Evolutionary conservation across 2,113 vertebrate genomes (phyloP).

Genomic region (Larimichthys crocea): DNA sequence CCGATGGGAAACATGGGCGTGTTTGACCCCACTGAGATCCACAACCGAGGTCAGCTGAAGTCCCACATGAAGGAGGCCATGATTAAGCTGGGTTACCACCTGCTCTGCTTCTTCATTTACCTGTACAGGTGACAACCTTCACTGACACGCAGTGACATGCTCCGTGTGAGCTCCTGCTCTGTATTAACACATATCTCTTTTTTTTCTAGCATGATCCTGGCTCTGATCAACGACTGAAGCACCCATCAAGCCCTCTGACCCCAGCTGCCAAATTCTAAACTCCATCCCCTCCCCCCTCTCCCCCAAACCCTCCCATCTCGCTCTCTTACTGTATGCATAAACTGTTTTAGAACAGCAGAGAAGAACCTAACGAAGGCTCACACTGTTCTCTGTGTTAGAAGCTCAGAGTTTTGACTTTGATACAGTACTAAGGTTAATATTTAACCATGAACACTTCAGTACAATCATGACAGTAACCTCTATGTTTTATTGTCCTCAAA

Average conservation of each 20-base stretch:
- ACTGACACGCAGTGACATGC: not conserved
- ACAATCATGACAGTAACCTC: not conserved
- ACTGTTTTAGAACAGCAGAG: slow-evolving; percentile 33
- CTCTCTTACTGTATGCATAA: slow-evolving; percentile 27
- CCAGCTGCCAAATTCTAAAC: slow-evolving; percentile 55
- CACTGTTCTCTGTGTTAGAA: not conserved
- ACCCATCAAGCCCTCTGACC: not conserved
- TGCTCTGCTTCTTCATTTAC: slow-evolving; percentile 99
- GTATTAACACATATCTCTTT: slow-evolving; percentile 38
- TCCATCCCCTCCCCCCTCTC: not conserved
- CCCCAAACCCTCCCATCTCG: not conserved
- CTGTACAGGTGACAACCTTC: slow-evolving; percentile 91
- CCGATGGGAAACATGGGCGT: slow-evolving; percentile 98
- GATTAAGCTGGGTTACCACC: slow-evolving; percentile 98
- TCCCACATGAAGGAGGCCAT: slow-evolving; percentile 99
- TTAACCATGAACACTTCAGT: slow-evolving; percentile 14
- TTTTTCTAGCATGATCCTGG: slow-evolving; percentile 95
- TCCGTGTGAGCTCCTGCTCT: not conserved
- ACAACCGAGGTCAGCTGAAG: slow-evolving; percentile 97
- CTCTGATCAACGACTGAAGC: slow-evolving; percentile 96
- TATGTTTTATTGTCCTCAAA: not conserved
- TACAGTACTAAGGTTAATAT: slow-evolving; percentile 1
- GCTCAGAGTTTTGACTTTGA: slow-evolving; percentile 13
- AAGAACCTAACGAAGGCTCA: not conserved
- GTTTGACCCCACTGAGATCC: slow-evolving; percentile 98